phyloP scores from a whole-genome alignment of 1,140 invertebrate genomes.

The Heliconius nattereri region DNA sequence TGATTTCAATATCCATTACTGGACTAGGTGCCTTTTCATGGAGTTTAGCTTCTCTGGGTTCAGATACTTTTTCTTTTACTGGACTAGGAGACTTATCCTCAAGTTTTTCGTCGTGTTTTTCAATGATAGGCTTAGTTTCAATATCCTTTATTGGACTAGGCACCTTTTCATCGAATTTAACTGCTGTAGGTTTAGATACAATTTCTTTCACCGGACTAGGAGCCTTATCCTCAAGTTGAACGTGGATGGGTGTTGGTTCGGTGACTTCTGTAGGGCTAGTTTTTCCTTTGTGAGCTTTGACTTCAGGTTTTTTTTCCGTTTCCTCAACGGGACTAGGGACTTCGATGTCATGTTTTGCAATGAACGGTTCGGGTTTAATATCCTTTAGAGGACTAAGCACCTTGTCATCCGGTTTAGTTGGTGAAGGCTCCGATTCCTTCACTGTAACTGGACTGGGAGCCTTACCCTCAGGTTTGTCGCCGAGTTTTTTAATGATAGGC shows the following conservation, averaged over 20 bases:
- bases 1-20: neutral
- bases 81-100: neutral
- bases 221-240: neutral
- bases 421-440: no score
- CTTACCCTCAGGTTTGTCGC: no score
- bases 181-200: no score
- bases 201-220: constrained; percentile 17
- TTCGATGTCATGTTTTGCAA: constrained; percentile 12
- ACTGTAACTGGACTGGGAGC: no score
- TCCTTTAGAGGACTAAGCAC: neutral
- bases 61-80: neutral
- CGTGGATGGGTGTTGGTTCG: no score
- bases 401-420: no score
- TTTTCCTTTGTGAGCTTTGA: neutral
- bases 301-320: neutral
- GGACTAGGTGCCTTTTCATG: constrained; percentile 27
- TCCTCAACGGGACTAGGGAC: constrained; percentile 18
- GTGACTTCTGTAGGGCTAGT: constrained; percentile 12
- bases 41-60: neutral
- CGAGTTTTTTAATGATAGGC: no score
- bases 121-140: neutral
- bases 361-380: no score
- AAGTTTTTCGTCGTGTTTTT: neutral
- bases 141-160: constrained; percentile 9
- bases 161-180: constrained; percentile 27